A percentile compares a stretch with the other conserved stretches of the same genome.
Evolutionary conservation across 2,888 invertebrate genomes (phyloP).

Genomic region (Fragum fragum): DNA sequence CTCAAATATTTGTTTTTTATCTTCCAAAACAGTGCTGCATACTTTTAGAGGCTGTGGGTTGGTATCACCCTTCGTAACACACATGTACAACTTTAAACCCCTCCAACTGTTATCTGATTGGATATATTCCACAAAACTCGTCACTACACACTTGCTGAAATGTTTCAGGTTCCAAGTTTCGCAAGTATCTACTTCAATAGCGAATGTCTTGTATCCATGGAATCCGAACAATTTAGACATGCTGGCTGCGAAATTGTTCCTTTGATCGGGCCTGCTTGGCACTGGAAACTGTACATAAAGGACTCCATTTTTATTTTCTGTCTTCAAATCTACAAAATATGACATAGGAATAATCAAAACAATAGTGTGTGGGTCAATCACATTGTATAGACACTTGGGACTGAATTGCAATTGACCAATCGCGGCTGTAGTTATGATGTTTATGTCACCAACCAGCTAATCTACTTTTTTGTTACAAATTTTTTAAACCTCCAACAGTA

Average conservation of each 20-base stretch:
- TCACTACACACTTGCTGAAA: not conserved
- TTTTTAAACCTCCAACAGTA: too few species aligned
- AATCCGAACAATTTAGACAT: not conserved
- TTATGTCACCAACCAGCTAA: too few species aligned
- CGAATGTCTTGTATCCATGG: not conserved
- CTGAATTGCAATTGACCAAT: too few species aligned
- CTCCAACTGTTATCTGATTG: not conserved
- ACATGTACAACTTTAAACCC: not conserved
- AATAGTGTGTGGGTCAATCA: too few species aligned
- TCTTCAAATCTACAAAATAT: not conserved
- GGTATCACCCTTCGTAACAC: not conserved
- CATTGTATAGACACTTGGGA: too few species aligned
- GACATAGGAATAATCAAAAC: not conserved
- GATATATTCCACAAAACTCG: constrained; percentile 1
- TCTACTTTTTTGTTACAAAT: too few species aligned
- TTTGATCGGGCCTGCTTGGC: not conserved
- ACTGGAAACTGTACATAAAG: constrained; percentile 13
- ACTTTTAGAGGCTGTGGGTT: not conserved
- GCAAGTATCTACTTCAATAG: constrained; percentile 17
- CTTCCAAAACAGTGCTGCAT: not conserved
- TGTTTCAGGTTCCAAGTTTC: not conserved
- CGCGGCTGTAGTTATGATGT: too few species aligned
- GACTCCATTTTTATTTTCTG: not conserved
- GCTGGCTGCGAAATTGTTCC: not conserved
- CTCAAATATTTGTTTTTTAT: not conserved